Conservation (phyloP, 1,140 invertebrate genomes). For the Stegodyphus dumicola region DNA sequence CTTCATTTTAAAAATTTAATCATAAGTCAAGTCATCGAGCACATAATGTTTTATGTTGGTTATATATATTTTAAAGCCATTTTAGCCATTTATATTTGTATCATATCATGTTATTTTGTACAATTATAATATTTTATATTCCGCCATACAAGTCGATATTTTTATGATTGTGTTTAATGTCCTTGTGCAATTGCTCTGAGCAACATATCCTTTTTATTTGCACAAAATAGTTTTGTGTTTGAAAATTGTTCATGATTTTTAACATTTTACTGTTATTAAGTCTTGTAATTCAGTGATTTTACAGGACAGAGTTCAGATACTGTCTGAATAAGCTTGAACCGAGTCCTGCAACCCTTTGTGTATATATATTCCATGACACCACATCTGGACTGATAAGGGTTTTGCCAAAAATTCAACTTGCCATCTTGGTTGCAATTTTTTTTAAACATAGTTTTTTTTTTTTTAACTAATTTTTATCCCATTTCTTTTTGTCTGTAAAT, state of each 20-base stretch:
- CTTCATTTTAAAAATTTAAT: slow-evolving; percentile 42
- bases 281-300: slow-evolving; percentile 43
- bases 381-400: slow-evolving; percentile 18
- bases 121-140: slow-evolving; percentile 23
- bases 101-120: slow-evolving; percentile 50
- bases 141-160: slow-evolving; percentile 48
- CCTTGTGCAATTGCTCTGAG: slow-evolving; percentile 39
- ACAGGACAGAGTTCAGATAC: slow-evolving; percentile 9
- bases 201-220: slow-evolving; percentile 19
- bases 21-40: slow-evolving; percentile 19
- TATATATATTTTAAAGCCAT: slow-evolving; percentile 24
- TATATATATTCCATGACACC: slow-evolving; percentile 55
- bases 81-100: slow-evolving; percentile 42
- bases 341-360: slow-evolving; percentile 51
- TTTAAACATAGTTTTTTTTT: not conserved
- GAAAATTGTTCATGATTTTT: slow-evolving; percentile 50
- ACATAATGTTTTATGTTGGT: not conserved
- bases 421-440: slow-evolving; percentile 33
- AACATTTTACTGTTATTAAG: slow-evolving; percentile 50
- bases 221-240: slow-evolving; percentile 35
- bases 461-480: slow-evolving; percentile 4
- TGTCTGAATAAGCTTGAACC: slow-evolving; percentile 20
- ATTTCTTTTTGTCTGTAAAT: slow-evolving; percentile 7
- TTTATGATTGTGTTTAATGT: slow-evolving; percentile 32
- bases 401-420: slow-evolving; percentile 32